Conservation (phyloP, 2,888 invertebrate species). For the Eupithecia tripunctaria region DNA sequence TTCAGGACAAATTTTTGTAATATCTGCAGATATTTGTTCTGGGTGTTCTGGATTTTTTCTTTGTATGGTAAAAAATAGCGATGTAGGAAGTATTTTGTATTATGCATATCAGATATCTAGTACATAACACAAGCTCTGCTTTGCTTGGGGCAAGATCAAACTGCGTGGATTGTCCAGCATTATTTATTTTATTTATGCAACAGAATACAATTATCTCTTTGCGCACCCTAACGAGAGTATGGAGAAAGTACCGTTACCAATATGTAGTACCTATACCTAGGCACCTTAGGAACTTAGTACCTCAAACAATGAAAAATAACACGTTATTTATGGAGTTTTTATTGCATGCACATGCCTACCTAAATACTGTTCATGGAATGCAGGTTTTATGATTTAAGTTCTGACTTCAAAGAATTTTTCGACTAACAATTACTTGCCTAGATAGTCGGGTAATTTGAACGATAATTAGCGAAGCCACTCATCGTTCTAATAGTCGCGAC, state of each 20-base stretch:
- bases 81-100: no score
- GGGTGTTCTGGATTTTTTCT: no score
- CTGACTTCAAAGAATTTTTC: constrained; percentile 26
- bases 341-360: constrained; percentile 37
- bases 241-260: not conserved
- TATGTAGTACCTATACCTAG: not conserved
- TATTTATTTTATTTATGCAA: no score
- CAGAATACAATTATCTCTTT: not conserved
- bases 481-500: constrained; percentile 29
- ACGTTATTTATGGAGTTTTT: constrained; percentile 32
- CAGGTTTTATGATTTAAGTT: constrained; percentile 41
- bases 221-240: not conserved
- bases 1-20: no score
- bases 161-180: no score
- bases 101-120: no score
- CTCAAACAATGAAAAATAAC: constrained; percentile 1
- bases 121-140: no score
- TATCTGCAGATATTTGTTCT: no score
- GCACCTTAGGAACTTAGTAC: not conserved
- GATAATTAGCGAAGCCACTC: constrained; percentile 34
- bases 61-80: no score
- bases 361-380: constrained; percentile 39
- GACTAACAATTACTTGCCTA: constrained; percentile 22
- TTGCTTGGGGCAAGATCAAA: no score
- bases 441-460: constrained; percentile 31